Conservation (phyloP, 2,888 invertebrate genomes). For the Synanthedon andrenaeformis region DNA sequence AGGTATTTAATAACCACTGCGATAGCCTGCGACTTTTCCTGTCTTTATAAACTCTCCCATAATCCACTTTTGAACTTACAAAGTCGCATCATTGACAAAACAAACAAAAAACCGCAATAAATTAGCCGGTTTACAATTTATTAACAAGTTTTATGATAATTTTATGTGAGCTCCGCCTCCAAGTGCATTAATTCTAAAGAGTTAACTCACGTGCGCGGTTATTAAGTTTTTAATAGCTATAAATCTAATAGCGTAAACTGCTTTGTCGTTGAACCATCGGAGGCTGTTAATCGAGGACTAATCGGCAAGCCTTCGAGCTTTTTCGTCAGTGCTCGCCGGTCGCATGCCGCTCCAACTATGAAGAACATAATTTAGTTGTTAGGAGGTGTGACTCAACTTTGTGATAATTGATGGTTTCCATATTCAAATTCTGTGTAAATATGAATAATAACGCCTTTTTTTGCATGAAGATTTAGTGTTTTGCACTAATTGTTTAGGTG, state of each 20-base stretch:
- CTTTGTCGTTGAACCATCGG: conserved; percentile 28
- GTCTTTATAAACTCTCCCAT: neutral
- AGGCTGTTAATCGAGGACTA: conserved; percentile 24
- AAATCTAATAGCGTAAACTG: conserved; percentile 43
- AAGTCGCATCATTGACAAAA: conserved; percentile 25
- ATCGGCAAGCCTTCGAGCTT: conserved; percentile 20
- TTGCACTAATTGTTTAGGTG: no score
- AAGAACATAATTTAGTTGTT: conserved; percentile 7
- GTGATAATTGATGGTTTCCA: neutral
- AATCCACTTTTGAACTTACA: neutral
- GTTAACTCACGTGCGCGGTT: conserved; percentile 26
- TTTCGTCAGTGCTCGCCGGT: conserved; percentile 18
- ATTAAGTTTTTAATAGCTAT: conserved; percentile 52
- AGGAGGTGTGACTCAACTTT: conserved; percentile 1
- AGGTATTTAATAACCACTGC: neutral
- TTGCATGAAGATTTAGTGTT: neutral
- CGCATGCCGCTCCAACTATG: conserved; percentile 10
- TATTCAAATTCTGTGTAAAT: neutral
- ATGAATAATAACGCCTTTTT: neutral
- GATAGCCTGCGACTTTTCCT: neutral
- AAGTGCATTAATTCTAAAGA: conserved; percentile 33
- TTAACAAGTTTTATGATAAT: conserved; percentile 57
- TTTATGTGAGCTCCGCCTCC: conserved; percentile 51
- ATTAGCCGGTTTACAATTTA: conserved; percentile 45
- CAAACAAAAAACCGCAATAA: conserved; percentile 39